phyloP scores from a whole-genome alignment of 2,113 vertebrate species.

The Propithecus coquereli region DNA sequence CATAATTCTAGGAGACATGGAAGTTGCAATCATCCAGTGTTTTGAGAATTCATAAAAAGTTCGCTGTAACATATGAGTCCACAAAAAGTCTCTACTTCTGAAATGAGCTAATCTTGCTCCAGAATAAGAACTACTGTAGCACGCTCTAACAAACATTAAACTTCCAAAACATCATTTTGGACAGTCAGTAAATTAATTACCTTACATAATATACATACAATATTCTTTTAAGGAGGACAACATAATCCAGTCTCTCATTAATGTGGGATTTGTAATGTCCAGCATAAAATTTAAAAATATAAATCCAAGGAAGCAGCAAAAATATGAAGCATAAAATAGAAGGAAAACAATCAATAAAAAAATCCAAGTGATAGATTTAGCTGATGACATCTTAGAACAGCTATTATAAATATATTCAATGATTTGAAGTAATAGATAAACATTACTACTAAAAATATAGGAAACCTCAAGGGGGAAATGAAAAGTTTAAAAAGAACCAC shows the following conservation, averaged over 20 bases:
- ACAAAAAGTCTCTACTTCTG: neutral
- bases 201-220: neutral
- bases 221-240: neutral
- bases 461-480: neutral
- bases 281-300: neutral
- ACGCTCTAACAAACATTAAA: neutral
- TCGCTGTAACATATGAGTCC: rapidly evolving
- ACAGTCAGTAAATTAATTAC: neutral
- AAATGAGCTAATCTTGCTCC: neutral
- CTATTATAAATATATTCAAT: neutral
- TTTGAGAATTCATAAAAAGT: neutral
- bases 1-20: neutral
- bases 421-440: neutral
- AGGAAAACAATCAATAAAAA: neutral
- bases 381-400: neutral
- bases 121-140: neutral
- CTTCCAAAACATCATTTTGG: neutral
- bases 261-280: neutral
- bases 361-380: neutral
- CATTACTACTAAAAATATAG: neutral
- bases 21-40: neutral
- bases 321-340: neutral
- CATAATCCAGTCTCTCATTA: neutral
- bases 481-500: neutral
- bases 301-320: neutral